A percentile compares a stretch with the other conserved stretches of the same genome.
phyloP scores from a whole-genome alignment of 2,113 vertebrate species.

The Hippolais icterina region DNA sequence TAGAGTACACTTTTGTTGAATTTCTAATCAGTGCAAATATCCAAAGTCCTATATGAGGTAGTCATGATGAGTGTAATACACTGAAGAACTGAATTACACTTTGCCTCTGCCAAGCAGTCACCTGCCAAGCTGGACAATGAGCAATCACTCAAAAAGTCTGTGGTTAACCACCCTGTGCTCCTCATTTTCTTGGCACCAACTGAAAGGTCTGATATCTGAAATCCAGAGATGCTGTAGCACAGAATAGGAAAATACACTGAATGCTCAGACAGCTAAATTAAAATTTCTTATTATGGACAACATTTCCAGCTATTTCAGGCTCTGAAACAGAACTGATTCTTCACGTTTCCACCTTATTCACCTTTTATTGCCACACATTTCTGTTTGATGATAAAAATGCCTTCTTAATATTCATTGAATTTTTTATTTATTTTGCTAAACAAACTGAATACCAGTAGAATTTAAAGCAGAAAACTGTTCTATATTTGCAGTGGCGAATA shows the following conservation, averaged over 20 bases:
- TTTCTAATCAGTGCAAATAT: not conserved
- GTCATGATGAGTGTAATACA: not conserved
- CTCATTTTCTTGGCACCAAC: not conserved
- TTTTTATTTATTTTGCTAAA: not conserved
- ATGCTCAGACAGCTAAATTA: not conserved
- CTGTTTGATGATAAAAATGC: not conserved
- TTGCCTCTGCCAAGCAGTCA: not conserved
- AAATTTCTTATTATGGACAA: not conserved
- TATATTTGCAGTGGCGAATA: not conserved
- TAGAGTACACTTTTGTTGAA: not conserved
- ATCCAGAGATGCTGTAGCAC: not conserved
- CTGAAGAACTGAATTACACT: not conserved
- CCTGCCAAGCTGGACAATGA: not conserved
- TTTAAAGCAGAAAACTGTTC: not conserved
- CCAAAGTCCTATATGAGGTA: not conserved
- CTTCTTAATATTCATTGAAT: not conserved
- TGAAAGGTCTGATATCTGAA: not conserved
- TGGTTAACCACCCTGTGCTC: not conserved
- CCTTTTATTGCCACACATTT: not conserved
- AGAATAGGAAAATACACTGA: not conserved
- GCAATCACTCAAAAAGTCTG: not conserved
- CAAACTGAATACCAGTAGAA: not conserved
- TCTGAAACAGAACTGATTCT: not conserved
- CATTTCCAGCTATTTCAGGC: not conserved
- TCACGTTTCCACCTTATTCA: not conserved